Base-by-base conservation (phyloP, 2,888 invertebrate genomes). In the Agriopis aurantiaria region DNA sequence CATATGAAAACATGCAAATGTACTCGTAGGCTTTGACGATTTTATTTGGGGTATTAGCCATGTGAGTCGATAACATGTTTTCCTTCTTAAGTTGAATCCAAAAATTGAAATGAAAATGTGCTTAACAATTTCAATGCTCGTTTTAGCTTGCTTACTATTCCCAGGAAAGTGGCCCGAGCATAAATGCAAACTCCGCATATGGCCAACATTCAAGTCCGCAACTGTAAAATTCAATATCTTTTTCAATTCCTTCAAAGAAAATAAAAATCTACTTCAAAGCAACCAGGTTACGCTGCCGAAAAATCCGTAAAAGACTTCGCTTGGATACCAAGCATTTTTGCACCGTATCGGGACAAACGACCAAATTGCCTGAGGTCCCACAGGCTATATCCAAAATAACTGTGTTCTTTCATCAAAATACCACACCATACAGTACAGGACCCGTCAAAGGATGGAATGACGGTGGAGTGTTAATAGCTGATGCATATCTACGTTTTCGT, bases 381-480 rank as follows among this genome's bases (percentile, higher is more conserved):
- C 68, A 71, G 79, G 82, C 74, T 78, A 74, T 82, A 80, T 82
- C 83, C 85, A 83, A 85, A 86, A 85, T 81, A 82, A 78, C 81
- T 71, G 78, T 69, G 75, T 79, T 82, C 84, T 85, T 85, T 86
- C 84, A 86, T 82, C 81, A 82, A 81, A 82, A 83, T 78, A 78
- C 79, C 78, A 75, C 77, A 77, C 74, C 75, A 67, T 64, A 77
- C 77, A 80, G 81, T 76, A 78, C 77, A 78, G 79, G 74, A 66
- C 66, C 77, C 73, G 78, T 86, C 86, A 86, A 86, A 86, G 85
- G 85, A 84, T 78, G 77, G 79, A 78, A 80, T 79, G 82, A 77
- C 79, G 79, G 78, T 80, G 76, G 82, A 84, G 88, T 86, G 87
- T 87, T 88, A 88, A 88, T 88, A 81, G 86, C 88, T 88, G 87